Evolutionary conservation across 2,888 invertebrate species (phyloP).

Genomic region (Lepetodrilus schrolli): DNA sequence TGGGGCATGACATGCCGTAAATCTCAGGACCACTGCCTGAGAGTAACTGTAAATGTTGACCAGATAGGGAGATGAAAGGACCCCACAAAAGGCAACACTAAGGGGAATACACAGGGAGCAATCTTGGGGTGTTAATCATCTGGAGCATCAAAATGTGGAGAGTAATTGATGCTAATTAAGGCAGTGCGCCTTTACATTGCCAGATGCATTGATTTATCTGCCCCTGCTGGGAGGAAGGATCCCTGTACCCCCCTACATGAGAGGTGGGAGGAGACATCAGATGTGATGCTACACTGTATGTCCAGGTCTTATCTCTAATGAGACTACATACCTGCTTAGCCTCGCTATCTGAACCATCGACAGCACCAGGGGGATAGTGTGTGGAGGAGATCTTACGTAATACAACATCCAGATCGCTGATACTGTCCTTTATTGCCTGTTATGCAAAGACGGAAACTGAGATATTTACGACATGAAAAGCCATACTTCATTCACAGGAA

Average conservation of each 20-base stretch:
- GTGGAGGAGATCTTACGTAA: neutral
- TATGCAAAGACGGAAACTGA: neutral
- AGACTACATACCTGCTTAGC: neutral
- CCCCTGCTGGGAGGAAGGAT: conserved; percentile 7
- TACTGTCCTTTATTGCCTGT: neutral
- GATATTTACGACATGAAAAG: neutral
- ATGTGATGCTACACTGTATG: neutral
- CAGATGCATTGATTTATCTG: neutral
- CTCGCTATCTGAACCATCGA: neutral
- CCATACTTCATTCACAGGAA: neutral
- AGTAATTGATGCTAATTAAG: conserved; percentile 20
- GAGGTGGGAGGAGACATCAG: neutral
- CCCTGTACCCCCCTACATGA: too few relatives aligned
- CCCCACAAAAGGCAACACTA: neutral
- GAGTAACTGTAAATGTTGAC: conserved; percentile 22
- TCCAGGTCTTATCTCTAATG: neutral
- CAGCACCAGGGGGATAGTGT: neutral
- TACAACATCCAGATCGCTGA: neutral
- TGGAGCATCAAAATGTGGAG: neutral
- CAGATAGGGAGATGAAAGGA: conserved; percentile 21
- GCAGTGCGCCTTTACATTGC: neutral
- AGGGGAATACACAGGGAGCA: neutral
- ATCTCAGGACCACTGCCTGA: neutral
- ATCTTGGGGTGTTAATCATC: conserved; percentile 5
- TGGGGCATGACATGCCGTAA: neutral